Evolutionary conservation across 64 coral and sea anemone species (phyloP), one percentile per base, ranked within the genome.

Genomic region (Exaiptasia diaphana): DNA sequence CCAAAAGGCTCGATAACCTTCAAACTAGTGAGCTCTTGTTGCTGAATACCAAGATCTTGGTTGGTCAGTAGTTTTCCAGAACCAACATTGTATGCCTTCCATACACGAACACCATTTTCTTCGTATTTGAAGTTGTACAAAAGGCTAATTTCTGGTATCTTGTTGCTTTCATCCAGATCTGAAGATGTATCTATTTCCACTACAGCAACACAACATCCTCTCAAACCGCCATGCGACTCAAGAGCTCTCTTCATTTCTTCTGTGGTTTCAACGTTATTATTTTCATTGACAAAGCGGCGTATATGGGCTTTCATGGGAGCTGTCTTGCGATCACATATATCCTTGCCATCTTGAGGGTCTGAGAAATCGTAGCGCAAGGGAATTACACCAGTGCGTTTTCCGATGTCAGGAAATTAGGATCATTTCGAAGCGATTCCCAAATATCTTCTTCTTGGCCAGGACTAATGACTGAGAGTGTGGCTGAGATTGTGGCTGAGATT

Each of bases 61-160:
- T 73, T 42, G 7, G 1, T 21, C 1, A 48, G n/a, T 1, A 73
- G 2, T 50, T 65, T 86, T 14, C 70, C 82, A 6, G 53, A 20
- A 49, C 82, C 50, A 64, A 85, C 82, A 85, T 64, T 46, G 21
- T 62, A 75, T 46, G 82, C 69, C 75, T 70, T 85, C 52, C 84
- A 67, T 27, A 70, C 57, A 54, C 48, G 60, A 65, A 88, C 32
- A 31, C 64, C 86, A 15, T 14, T 81, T 32, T 72, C 86, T 73
- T 89, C 53, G 68, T 89, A 89, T 49, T 89, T 18, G 68, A 87
- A 87, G 52, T 87, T 87, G 26, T 77, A 78, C 3, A 68, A 60
- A 11, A 87, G 65, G 34, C 86, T 89, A 23, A 89, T 81, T 4
- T 18, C 34, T 20, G 67, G 67, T 17, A 42, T 42, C 22, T 39